A percentile compares a stretch with the other conserved stretches of the same genome.
These are phyloP conservation scores for Palaemon carinicauda DNA, from an alignment of 1,140 invertebrate genomes.

Conservation along the genomic window DNA sequence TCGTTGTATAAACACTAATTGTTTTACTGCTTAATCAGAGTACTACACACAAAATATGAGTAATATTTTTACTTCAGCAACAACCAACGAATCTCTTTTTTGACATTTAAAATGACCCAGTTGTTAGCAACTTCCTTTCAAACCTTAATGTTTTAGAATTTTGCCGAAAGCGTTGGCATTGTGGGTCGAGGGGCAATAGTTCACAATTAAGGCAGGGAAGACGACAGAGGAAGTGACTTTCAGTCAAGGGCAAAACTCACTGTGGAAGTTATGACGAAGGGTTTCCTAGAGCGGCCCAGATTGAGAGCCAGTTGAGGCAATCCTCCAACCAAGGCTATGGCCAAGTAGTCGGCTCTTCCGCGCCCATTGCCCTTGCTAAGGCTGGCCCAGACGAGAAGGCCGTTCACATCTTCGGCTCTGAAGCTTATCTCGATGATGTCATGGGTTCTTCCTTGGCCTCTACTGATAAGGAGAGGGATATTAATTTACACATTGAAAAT, in stretches of 20 bases:
- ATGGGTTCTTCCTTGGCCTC: slow-evolving; percentile 21
- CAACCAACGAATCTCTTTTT: no score
- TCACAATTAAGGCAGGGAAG: no score
- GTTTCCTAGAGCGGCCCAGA: slow-evolving; percentile 70
- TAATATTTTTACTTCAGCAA: no score
- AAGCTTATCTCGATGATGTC: slow-evolving; percentile 66
- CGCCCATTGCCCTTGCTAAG: slow-evolving; percentile 66
- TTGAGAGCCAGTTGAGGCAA: slow-evolving; percentile 73
- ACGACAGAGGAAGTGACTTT: not conserved
- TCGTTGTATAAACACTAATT: no score
- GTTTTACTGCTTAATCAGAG: no score
- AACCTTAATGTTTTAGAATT: not conserved
- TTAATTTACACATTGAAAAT: no score
- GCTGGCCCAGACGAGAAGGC: slow-evolving; percentile 76
- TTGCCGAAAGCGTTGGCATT: no score
- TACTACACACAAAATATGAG: no score
- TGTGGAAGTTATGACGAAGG: slow-evolving; percentile 69
- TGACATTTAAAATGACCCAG: not conserved
- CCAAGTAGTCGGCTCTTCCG: slow-evolving; percentile 69
- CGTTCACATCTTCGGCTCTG: slow-evolving; percentile 71
- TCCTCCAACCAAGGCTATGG: slow-evolving; percentile 71
- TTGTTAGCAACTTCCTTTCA: not conserved
- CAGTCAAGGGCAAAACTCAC: slow-evolving; percentile 58
- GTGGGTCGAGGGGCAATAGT: no score
- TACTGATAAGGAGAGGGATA: not conserved